Base-by-base conservation (phyloP, 2,113 vertebrate genomes). In the Aspidoscelis tigris region DNA sequence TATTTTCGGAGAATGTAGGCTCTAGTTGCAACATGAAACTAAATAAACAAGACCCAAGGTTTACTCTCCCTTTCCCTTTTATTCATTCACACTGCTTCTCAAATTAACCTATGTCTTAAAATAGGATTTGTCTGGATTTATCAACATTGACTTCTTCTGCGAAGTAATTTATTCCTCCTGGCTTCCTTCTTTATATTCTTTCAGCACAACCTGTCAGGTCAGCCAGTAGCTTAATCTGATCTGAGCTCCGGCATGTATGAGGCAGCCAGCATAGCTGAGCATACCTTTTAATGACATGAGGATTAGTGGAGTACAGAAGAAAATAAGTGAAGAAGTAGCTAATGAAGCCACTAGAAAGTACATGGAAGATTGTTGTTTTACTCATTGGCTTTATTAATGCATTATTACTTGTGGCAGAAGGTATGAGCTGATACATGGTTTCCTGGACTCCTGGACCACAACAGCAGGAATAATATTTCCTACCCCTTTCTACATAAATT, bases 61-160 rank as follows among this genome's bases (percentile, higher is more conserved):
- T 90, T 64, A n/a, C 1, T 10, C 4, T 75, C 53, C 22, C 58
- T 65, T 22, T 61, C 26, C 44, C 24, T 71, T 74, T 90, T 78
- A 75, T 0, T 44, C 18, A 87, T 64, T 77, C 9, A 16, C 0
- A 79, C 75, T 90, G 58, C n/a, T 65, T 68, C 87, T 82, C 89
- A 79, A 91, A 91, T 89, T 87, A 91, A 83, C 58, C 74, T 64
- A 0, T 0, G 53, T 90, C 80, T 88, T 92, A 89, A 90, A 91
- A 84, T 4, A 79, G 0, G 6, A 89, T 90, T 90, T 89, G 79
- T 68, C n/a, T 83, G 80, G 41, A 70, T 91, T 92, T 93, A 82
- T 79, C 66, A 75, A 74, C n/a, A 78, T 75, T 89, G 73, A 88
- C 58, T 85, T 84, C 5, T 68, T 39, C 41, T 80, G 81, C 64